Evolutionary conservation across 2,113 vertebrate genomes (phyloP), one percentile per base, ranked within the genome.

Genomic region (Datnioides undecimradiatus): DNA sequence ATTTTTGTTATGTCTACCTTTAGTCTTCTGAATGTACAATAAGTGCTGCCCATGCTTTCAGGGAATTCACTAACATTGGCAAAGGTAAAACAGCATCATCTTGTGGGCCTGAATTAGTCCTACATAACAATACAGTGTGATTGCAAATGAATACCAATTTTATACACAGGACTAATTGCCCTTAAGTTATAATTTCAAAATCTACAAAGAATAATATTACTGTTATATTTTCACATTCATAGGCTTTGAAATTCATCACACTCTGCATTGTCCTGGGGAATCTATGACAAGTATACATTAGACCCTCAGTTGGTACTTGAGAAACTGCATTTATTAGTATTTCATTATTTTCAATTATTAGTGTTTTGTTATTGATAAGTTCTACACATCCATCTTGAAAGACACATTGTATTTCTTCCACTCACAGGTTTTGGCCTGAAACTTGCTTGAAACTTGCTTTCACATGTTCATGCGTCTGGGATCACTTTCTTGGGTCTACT

Each of bases 21-120:
- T 23, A 49, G 52, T 57, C n/a, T 21, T 57, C 6, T 55, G 13
- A 60, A 34, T 41, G 36, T 76, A 46, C 23, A 21, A 36, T 51
- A 41, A 46, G 13, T 38, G 12, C 21, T 52, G 31, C 6, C 40
- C 16, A 52, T 17, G 52, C 6, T 19, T 43, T 38, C 43, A 55
- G 23, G 9, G 0, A 2, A 23, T 40, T 58, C 4, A 29, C n/a
- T 12, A 73, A 55, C 57, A 62, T 12, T 43, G 9, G 1, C 25
- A 34, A 43, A 14, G 19, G 4, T 8, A 49, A 73, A 85, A 86
- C 72, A 90, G 80, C 81, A 77, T 23, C 83, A 77, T 80, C 80
- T 84, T 77, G 79, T 88, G 81, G 83, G 40, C 72, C 3, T 55
- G 31, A 13, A 38, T 70, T 0, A 48, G 54, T 67, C 84, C 64